Base-by-base conservation (phyloP, 2,113 vertebrate species). In the Athene cunicularia region DNA sequence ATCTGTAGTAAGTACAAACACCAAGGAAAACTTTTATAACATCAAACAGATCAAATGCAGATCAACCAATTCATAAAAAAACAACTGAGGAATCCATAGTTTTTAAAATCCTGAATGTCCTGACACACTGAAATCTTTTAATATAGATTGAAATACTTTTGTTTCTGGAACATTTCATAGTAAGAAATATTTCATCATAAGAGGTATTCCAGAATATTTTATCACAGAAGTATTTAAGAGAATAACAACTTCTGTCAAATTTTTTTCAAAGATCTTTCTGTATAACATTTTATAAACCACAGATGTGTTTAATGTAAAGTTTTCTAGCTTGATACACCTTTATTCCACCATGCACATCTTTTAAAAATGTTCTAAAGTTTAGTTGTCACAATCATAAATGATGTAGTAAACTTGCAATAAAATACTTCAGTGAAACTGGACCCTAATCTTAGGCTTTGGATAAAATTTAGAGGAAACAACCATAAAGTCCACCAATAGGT, bases 1-100 rank as follows among this genome's bases (percentile, higher is more conserved):
- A 92, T 98, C 99, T 99, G 95, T 32, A 97, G 75, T 35, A 93
- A 85, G 85, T 37, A 83, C 27, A 88, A 83, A 94, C 21, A 14
- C 43, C 49, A 68, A 89, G 62, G 90, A 67, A 85, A 88, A 53
- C 7, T 49, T 96, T 72, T 43, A 62, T 27, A 49, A 50, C 14
- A 37, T 14, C 49, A 71, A 81, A 85, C 17, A 70, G 10, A 81
- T 60, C 15, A 67, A 63, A 5, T 58, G 50, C n/a, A 92, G 18
- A 90, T 63, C 52, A 83, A 52, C 6, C 67, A 8, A n/a, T 68
- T 59, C 6, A 47, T 76, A 37, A 88, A 12, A 27, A 30, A 8
- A 14, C 14, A 35, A 22, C n/a, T 12, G 10, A 2, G 18, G 9
- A 88, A 45, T 52, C 12, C 6, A 50, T 53, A 33, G 17, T 39